Evolutionary conservation across 2,113 vertebrate species (phyloP).

Genomic region (Chunga burmeisteri): DNA sequence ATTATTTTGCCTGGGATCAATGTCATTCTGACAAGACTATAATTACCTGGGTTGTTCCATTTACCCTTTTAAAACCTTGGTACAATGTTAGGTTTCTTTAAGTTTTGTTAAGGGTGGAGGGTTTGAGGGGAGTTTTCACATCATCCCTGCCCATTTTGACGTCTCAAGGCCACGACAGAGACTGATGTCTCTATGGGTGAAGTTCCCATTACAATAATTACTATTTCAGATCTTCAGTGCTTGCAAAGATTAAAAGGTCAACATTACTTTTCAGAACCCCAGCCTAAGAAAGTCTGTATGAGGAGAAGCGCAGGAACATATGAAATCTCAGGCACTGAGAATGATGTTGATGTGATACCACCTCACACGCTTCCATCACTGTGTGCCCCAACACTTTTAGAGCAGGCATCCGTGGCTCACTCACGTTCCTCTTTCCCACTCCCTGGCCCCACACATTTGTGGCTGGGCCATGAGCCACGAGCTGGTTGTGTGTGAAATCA

Average conservation of each 20-base stretch:
- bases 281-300: background rate
- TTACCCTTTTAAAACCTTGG: conserved; percentile 27
- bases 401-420: background rate
- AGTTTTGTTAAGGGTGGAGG: background rate
- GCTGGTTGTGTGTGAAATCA: background rate
- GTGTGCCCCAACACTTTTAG: background rate
- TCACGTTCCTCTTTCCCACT: fast-evolving
- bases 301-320: background rate
- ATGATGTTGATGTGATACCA: background rate
- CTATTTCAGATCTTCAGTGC: background rate
- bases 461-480: background rate
- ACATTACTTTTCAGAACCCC: background rate
- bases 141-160: background rate
- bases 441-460: background rate
- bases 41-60: conserved; percentile 50
- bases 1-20: conserved; percentile 57
- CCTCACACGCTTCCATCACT: fast-evolving
- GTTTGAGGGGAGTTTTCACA: background rate
- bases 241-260: background rate
- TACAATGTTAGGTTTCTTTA: background rate
- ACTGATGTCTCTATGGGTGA: background rate
- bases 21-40: conserved; percentile 49
- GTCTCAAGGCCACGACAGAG: background rate
- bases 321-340: background rate
- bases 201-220: background rate